A percentile compares a stretch with the other conserved stretches of the same genome.
Conservation (phyloP, 2,888 invertebrate genomes). For the Drosophila eohydei region DNA sequence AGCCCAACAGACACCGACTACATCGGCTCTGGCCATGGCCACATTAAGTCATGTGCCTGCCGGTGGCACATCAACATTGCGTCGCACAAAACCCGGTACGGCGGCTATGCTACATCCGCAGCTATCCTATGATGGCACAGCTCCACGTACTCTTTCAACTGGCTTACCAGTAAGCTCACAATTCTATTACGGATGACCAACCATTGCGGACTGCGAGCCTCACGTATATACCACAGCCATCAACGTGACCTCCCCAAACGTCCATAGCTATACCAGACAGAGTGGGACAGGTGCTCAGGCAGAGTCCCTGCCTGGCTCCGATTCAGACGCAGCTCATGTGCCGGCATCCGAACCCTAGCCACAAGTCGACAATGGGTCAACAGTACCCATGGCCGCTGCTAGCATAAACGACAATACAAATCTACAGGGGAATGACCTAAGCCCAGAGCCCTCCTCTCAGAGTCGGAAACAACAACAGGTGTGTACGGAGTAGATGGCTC, state of each 20-base stretch:
- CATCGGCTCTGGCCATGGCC: slow-evolving; percentile 52
- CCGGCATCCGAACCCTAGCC: slow-evolving; percentile 55
- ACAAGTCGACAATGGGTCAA: slow-evolving; percentile 17
- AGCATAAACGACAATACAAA: slow-evolving; percentile 67
- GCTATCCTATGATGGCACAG: slow-evolving; percentile 83
- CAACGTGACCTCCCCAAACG: slow-evolving; percentile 30
- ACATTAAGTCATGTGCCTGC: slow-evolving; percentile 50
- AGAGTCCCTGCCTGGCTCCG: slow-evolving; percentile 16
- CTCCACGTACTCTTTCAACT: slow-evolving; percentile 84
- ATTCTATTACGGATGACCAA: slow-evolving; percentile 85
- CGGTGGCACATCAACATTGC: slow-evolving; percentile 62
- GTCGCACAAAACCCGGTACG: slow-evolving; percentile 63
- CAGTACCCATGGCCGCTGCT: slow-evolving; percentile 20
- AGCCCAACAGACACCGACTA: slow-evolving; percentile 39
- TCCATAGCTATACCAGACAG: slow-evolving; percentile 33
- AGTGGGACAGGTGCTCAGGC: slow-evolving; percentile 14
- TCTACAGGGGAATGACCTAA: slow-evolving; percentile 33
- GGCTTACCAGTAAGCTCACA: slow-evolving; percentile 84
- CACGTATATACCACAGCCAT: slow-evolving; percentile 58
- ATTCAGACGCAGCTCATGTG: slow-evolving; percentile 21
- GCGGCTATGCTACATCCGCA: slow-evolving; percentile 72
- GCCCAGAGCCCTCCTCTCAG: slow-evolving; percentile 9
- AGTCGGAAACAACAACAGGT: slow-evolving; percentile 40
- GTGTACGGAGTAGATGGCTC: slow-evolving; percentile 26
- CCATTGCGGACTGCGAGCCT: slow-evolving; percentile 61